These are phyloP conservation scores for Aelia acuminata DNA, from an alignment of 2,888 invertebrate species.

Conservation along the genomic window DNA sequence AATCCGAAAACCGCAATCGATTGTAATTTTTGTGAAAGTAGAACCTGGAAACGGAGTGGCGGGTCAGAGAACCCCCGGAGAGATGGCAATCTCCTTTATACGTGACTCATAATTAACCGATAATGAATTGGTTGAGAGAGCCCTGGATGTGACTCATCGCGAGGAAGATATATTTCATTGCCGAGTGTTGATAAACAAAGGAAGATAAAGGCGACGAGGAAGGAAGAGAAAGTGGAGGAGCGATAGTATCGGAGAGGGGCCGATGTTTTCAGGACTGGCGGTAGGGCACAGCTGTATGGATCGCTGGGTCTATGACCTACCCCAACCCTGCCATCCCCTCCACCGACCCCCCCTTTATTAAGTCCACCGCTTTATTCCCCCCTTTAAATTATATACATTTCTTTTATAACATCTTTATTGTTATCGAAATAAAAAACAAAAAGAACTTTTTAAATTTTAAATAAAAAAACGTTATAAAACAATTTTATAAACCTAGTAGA, in stretches of 20 bases:
- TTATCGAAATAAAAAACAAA: neutral
- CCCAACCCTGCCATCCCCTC: constrained; percentile 38
- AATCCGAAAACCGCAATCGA: neutral
- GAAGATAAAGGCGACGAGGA: constrained; percentile 19
- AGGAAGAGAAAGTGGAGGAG: constrained; percentile 31
- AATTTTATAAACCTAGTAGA: too few species aligned
- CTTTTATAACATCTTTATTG: neutral
- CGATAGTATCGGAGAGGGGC: constrained; percentile 25
- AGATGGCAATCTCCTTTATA: neutral
- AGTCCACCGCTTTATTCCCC: neutral
- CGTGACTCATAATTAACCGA: constrained; percentile 1
- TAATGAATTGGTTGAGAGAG: neutral
- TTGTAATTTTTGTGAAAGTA: neutral
- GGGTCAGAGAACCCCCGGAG: neutral
- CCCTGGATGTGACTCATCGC: neutral
- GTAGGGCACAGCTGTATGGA: constrained; percentile 16
- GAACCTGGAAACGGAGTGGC: neutral
- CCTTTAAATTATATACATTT: neutral
- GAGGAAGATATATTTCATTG: constrained; percentile 30
- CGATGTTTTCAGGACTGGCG: constrained; percentile 52
- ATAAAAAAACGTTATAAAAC: too few species aligned
- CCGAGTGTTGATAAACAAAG: constrained; percentile 10
- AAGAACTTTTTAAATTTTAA: neutral
- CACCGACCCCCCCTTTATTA: neutral
- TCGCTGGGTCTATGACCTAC: constrained; percentile 42